phyloP scores from a whole-genome alignment of 1,140 invertebrate genomes.

The Trichoplusia ni region DNA sequence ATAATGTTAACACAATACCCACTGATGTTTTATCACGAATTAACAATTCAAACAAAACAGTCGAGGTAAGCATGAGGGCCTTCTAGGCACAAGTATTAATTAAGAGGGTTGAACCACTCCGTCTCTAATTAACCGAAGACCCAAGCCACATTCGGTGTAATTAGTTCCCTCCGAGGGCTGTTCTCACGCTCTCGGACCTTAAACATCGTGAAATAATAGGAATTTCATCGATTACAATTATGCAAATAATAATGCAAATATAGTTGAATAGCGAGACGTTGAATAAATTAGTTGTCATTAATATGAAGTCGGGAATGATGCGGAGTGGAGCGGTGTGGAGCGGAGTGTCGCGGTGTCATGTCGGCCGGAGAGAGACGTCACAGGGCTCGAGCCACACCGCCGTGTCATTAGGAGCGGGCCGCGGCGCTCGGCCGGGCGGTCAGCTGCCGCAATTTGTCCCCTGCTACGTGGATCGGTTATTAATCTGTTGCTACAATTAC shows the following conservation, averaged over 20 bases:
- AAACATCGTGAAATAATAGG: constrained; percentile 59
- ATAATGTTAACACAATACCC: constrained; percentile 60
- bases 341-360: not conserved
- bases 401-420: constrained; percentile 42
- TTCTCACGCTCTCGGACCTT: constrained; percentile 72
- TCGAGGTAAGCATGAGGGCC: constrained; percentile 65
- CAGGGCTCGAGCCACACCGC: too few relatives aligned
- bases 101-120: constrained; percentile 77
- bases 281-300: constrained; percentile 26
- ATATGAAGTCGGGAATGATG: constrained; percentile 4
- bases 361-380: constrained; percentile 52
- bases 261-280: constrained; percentile 22
- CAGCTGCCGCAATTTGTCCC: constrained; percentile 70
- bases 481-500: constrained; percentile 68
- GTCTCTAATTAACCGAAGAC: constrained; percentile 79
- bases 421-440: constrained; percentile 25
- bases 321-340: not conserved
- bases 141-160: constrained; percentile 75
- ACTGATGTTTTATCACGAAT: constrained; percentile 64
- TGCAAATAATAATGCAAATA: constrained; percentile 56
- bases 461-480: constrained; percentile 66
- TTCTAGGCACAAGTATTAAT: constrained; percentile 76
- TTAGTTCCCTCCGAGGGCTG: constrained; percentile 76
- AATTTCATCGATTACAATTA: constrained; percentile 67
- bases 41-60: constrained; percentile 75